Percentiles rank a stretch among this genome's conserved stretches.
phyloP scores from a whole-genome alignment of 2,888 invertebrate species.

The Acronicta leporina region DNA sequence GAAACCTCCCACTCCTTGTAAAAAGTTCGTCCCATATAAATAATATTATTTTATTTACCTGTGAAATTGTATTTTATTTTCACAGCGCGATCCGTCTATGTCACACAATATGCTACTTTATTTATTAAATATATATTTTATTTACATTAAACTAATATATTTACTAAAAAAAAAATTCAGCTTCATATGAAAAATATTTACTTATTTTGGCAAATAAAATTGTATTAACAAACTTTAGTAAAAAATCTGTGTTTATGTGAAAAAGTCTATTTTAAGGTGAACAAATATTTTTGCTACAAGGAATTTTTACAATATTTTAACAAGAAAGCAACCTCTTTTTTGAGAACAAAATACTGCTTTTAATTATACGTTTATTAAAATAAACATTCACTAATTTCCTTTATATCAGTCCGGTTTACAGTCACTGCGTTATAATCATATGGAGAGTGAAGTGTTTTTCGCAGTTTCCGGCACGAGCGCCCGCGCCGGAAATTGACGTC shows the following conservation, averaged over 20 bases:
- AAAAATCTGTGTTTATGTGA: no score
- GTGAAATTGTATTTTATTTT: constrained; percentile 36
- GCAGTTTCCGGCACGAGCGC: constrained; percentile 72
- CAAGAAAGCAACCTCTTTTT: no score
- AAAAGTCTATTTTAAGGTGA: no score
- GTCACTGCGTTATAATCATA: constrained; percentile 61
- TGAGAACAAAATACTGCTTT: neutral
- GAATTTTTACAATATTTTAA: no score
- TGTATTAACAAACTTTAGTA: neutral
- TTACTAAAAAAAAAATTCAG: neutral
- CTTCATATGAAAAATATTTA: neutral
- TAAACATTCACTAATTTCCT: constrained; percentile 50
- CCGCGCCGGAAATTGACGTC: constrained; percentile 75
- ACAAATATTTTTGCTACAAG: no score
- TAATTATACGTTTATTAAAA: constrained; percentile 17
- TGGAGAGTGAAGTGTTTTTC: constrained; percentile 63
- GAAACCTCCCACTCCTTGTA: constrained; percentile 46
- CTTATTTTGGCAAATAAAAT: constrained; percentile 7
- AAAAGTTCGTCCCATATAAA: constrained; percentile 14
- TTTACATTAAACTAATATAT: neutral
- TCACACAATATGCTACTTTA: constrained; percentile 27
- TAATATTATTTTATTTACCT: constrained; percentile 37
- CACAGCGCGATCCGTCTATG: constrained; percentile 51
- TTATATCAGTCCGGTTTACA: constrained; percentile 43
- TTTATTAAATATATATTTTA: constrained; percentile 11